Percentiles rank a stretch among this genome's conserved stretches.
phyloP scores from a whole-genome alignment of 37 sponge, comb jelly and placozoan genomes.

The Oopsacas minuta region DNA sequence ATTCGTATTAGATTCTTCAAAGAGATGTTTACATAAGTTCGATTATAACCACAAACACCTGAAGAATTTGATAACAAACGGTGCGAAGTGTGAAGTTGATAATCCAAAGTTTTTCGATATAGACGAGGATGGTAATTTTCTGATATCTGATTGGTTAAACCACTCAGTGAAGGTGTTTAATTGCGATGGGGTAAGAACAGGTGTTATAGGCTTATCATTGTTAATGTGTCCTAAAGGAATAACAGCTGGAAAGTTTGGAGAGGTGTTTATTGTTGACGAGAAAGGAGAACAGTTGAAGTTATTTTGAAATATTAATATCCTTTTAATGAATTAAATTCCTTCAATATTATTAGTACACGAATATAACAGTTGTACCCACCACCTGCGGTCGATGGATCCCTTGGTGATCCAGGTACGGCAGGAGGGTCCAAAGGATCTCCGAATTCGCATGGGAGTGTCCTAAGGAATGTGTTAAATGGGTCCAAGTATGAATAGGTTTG shows the following conservation, averaged over 20 bases:
- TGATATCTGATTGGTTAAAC: neutral
- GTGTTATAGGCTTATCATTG: neutral
- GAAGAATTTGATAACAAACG: neutral
- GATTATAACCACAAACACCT: neutral
- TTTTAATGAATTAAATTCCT: no score
- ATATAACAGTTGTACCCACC: no score
- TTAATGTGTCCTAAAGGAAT: neutral
- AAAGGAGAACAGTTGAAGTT: neutral
- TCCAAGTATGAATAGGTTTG: no score
- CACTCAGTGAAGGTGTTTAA: neutral
- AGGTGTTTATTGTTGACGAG: neutral
- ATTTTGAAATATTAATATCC: neutral
- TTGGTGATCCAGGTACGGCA: no score
- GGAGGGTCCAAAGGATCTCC: no score
- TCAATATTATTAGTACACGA: no score
- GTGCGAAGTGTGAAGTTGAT: neutral
- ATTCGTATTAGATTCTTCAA: neutral
- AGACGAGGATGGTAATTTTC: neutral
- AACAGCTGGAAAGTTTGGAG: neutral
- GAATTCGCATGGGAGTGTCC: no score
- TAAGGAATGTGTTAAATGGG: no score
- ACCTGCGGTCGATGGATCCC: no score
- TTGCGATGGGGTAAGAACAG: neutral
- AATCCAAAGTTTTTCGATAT: constrained; percentile 7
- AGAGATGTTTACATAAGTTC: neutral